Evolutionary conservation across 2,888 invertebrate species (phyloP), one percentile per base, ranked within the genome.

Genomic region (Clunio marinus): DNA sequence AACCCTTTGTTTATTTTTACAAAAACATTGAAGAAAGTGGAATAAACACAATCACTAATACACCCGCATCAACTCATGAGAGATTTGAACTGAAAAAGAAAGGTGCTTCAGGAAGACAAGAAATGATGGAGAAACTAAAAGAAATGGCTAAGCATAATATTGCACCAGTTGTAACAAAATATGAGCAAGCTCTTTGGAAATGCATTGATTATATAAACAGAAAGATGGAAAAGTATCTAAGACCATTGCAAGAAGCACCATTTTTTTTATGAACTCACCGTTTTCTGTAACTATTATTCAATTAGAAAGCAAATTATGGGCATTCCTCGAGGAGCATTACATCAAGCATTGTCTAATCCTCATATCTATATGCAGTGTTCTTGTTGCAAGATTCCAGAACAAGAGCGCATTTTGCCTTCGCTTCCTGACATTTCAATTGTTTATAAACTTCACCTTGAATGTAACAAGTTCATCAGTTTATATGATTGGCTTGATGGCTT

Each of bases 401-500:
- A 81, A 17, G 82, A 83, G 20, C 82, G 84, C 71, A 84, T 92
- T 65, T 76, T 84, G 25, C 79, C 83, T 4, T 82, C 86, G 0
- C 80, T 94, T 78, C 95, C 95, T 0, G 95, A 95, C 77, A 80
- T 93, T 68, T 88, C 89, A 72, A 85, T 95, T 70, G 87, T 86
- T 2, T 96, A 94, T 81, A 94, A 95, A 77, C 80, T 96, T 69
- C 93, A 96, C 76, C 82, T 91, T 71, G 96, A 96, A 80, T 91
- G 92, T 78, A 91, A 92, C 7, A 88, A 89, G 74, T 86, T 93
- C 78, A 93, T 96, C 73, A 96, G 96, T 80, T 81, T 96, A 72
- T 94, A 90, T 77, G 96, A 96, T 80, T 96, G 95, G 95, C n/a
- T n/a, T n/a, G n/a, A n/a, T n/a, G n/a, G n/a, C 80, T 96, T 72